These are phyloP conservation scores for Butorides virescens DNA, from an alignment of 2,113 vertebrate species.

Conservation along the genomic window DNA sequence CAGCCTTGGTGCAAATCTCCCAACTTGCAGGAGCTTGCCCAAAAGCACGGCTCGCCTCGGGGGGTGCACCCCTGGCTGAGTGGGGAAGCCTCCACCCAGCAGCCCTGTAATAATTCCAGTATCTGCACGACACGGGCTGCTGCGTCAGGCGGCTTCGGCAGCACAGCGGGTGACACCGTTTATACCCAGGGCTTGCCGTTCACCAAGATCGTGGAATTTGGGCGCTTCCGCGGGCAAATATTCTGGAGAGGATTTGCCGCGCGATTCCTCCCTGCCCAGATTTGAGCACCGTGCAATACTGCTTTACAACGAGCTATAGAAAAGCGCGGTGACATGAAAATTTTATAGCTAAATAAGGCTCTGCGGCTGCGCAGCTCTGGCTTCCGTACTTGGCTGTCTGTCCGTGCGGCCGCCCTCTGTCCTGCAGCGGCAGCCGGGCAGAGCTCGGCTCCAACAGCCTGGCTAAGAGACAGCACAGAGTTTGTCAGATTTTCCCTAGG, in stretches of 20 bases:
- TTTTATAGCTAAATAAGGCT: background rate
- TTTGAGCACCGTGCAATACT: background rate
- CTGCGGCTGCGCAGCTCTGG: background rate
- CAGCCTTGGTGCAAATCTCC: background rate
- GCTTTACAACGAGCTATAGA: background rate
- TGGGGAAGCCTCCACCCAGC: background rate
- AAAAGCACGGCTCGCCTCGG: rapidly evolving
- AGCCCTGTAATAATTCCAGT: rapidly evolving
- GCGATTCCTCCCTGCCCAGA: background rate
- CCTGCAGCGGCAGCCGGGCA: background rate
- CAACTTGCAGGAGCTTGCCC: background rate
- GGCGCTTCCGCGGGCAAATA: background rate
- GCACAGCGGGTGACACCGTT: background rate
- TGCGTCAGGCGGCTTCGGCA: background rate
- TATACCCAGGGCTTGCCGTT: background rate
- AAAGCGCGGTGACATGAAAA: background rate
- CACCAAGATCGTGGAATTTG: background rate
- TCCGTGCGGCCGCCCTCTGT: background rate
- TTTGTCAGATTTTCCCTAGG: background rate
- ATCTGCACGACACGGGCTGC: background rate
- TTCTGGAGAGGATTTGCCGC: background rate
- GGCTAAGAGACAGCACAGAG: background rate
- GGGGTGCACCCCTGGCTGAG: background rate
- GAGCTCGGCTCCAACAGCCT: background rate
- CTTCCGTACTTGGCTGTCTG: background rate